Evolutionary conservation across 2,888 invertebrate species (phyloP).

Genomic region (Acanthosepion lycidas): DNA sequence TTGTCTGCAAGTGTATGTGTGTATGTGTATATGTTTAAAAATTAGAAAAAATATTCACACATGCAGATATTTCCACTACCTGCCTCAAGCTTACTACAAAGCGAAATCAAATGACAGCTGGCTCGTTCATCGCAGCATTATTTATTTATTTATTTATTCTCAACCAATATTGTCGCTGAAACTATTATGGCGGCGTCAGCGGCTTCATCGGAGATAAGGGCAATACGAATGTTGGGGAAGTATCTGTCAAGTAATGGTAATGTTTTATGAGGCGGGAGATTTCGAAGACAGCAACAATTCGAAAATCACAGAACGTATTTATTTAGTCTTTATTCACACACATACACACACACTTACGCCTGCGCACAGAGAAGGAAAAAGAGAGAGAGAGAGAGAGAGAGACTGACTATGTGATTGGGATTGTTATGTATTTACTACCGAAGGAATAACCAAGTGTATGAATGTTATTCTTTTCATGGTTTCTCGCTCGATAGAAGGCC

Average conservation of each 20-base stretch:
- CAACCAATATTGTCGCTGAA: not conserved
- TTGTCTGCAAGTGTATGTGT: not conserved
- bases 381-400: not conserved
- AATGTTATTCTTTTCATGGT: no score
- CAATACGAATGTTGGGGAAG: not conserved
- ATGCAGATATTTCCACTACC: not conserved
- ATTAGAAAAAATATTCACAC: not conserved
- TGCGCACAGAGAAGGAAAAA: not conserved
- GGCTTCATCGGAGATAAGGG: not conserved
- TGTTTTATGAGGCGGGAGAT: not conserved
- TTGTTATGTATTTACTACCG: not conserved
- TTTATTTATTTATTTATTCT: not conserved
- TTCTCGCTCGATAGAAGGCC: no score
- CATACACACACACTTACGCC: not conserved
- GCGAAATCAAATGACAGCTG: conserved; percentile 4
- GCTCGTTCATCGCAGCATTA: not conserved
- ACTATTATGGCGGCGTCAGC: not conserved
- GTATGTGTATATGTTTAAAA: not conserved
- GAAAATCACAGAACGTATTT: not conserved
- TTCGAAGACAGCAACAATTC: not conserved
- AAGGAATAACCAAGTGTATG: no score
- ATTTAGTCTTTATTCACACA: not conserved
- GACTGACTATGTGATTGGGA: no score
- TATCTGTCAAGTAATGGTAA: not conserved
- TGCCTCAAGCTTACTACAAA: not conserved